Conservation (phyloP, 1,140 invertebrate species). For the Chymomyza costata region DNA sequence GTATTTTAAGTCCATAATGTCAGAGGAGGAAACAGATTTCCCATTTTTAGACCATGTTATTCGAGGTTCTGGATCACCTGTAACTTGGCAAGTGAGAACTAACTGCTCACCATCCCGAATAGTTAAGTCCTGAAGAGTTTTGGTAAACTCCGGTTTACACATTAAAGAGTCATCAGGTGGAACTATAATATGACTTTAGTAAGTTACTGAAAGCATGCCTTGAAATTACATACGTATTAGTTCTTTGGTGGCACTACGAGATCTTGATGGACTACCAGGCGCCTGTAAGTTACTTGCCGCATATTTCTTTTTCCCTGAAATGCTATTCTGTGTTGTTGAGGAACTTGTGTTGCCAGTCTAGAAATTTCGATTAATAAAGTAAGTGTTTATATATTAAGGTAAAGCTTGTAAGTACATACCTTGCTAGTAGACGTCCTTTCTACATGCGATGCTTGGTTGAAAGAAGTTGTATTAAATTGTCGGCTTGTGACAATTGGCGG, state of each 20-base stretch:
- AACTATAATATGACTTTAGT: constrained; percentile 76
- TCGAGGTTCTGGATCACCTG: constrained; percentile 93
- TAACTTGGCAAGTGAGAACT: constrained; percentile 85
- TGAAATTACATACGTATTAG: constrained; percentile 83
- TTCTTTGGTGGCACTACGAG: constrained; percentile 92
- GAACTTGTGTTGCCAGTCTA: constrained; percentile 48
- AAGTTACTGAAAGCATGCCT: neutral
- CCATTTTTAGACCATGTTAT: constrained; percentile 91
- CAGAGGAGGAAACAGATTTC: constrained; percentile 84
- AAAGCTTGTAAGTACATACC: neutral
- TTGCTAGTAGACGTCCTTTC: constrained; percentile 8
- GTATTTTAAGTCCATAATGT: constrained; percentile 93
- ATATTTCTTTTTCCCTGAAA: constrained; percentile 80
- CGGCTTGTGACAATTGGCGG: constrained; percentile 82
- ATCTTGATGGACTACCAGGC: constrained; percentile 85
- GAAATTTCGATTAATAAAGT: neutral
- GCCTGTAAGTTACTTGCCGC: constrained; percentile 85
- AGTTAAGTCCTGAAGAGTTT: constrained; percentile 81
- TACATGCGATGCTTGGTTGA: constrained; percentile 23
- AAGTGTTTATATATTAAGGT: neutral
- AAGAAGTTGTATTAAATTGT: constrained; percentile 44
- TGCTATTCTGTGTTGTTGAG: constrained; percentile 44
- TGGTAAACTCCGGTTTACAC: constrained; percentile 88
- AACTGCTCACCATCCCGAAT: constrained; percentile 90
- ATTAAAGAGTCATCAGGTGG: constrained; percentile 90